Evolutionary conservation across 2,113 vertebrate species (phyloP).

Genomic region (Sterna hirundo): DNA sequence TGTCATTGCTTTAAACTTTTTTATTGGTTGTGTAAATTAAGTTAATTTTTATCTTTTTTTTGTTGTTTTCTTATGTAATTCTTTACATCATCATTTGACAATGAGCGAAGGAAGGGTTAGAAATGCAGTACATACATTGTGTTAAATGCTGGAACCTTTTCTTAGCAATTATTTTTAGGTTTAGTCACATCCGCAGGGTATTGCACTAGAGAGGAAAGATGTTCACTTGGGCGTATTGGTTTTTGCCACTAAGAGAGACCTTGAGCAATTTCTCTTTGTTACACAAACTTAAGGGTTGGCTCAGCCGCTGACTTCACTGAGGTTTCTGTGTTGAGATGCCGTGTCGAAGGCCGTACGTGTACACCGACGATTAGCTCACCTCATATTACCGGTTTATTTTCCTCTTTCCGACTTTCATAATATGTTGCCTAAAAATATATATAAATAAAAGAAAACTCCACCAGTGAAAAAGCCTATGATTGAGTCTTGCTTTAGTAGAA

Average conservation of each 20-base stretch:
- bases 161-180: background rate
- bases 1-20: constrained; percentile 2
- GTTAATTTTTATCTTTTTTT: constrained; percentile 59
- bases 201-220: constrained; percentile 19
- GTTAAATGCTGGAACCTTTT: background rate
- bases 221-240: background rate
- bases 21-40: constrained; percentile 66
- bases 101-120: background rate
- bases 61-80: background rate
- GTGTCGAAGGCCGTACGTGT: fast-evolving
- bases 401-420: constrained; percentile 1
- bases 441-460: constrained; percentile 58
- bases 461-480: background rate
- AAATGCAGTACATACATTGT: background rate
- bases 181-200: constrained; percentile 1
- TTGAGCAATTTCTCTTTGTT: background rate
- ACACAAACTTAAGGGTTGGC: background rate
- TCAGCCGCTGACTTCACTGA: background rate
- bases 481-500: constrained; percentile 10
- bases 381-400: background rate
- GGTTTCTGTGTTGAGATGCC: background rate
- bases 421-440: constrained; percentile 54
- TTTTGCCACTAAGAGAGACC: background rate
- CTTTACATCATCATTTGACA: background rate
- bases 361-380: background rate